Base-by-base conservation (phyloP, 2,888 invertebrate genomes). In the Dryobotodes eremita region DNA sequence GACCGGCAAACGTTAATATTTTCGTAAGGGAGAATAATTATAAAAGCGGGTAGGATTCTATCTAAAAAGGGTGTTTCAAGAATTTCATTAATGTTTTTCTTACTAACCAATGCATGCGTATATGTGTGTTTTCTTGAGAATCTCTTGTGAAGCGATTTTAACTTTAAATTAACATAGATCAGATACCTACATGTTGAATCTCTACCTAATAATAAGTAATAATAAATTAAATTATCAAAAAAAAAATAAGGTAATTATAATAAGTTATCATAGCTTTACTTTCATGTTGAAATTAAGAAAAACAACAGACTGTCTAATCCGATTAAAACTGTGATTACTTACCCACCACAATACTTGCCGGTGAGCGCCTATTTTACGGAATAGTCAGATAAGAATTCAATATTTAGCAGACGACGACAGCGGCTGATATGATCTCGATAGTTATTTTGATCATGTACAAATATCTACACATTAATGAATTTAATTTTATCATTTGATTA, bases 361-460 rank as follows among this genome's bases (percentile, higher is more conserved):
- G 64, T 75, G 20, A 64, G 20, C 77, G 50, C 46, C 46, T 20
- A 23, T n/a, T 26, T 11, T 59, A 31, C 7, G 23, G 5, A 76
- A 15, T 15, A 46, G 7, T 53, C 59, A 26, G 50, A 59, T 83
- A 83, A 17, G 10, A n/a, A n/a, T n/a, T n/a, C n/a, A 83, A 53
- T 80, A 83, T 77, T 66, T 17, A 48, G 53, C 17, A 42, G 79
- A 55, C 53, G 42, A 36, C 53, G n/a, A 31, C 26, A 48, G 31
- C 53, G 8, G 23, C 46, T 10, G 77, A 68, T n/a, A 68, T 26
- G 31, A 57, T 79, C 50, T 57, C 15, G n/a, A 31, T 26, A 74
- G 20, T 46, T 46, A 77, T 64, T 26, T 50, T 42, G 55, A 70
- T 61, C 53, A 46, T 26, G 13, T 20, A 75, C 20, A 61, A 62